Percentiles rank a stretch among this genome's conserved stretches.
Evolutionary conservation across 2,888 invertebrate species (phyloP).

Genomic region (Saturnia japonica): DNA sequence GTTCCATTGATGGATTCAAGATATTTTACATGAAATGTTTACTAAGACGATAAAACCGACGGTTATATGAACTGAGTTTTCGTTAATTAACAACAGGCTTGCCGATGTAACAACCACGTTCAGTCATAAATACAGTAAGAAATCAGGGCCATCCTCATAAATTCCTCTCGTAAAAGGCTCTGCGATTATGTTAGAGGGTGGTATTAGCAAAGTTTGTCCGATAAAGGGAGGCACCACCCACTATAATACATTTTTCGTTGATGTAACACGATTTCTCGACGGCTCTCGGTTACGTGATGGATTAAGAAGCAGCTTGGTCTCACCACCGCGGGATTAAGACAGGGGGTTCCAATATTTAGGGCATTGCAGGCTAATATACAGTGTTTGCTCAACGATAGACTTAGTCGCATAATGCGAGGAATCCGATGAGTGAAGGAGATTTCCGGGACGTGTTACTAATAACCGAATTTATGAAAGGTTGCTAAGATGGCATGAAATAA

Average conservation of each 20-base stretch:
- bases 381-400: constrained; percentile 75
- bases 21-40: background rate
- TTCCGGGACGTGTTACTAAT: constrained; percentile 21
- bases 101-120: constrained; percentile 72
- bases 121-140: constrained; percentile 78
- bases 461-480: constrained; percentile 4
- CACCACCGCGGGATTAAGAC: constrained; percentile 75
- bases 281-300: constrained; percentile 82
- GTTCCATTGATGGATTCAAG: background rate
- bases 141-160: constrained; percentile 81
- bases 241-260: constrained; percentile 83
- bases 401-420: constrained; percentile 59
- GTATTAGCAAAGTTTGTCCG: constrained; percentile 83
- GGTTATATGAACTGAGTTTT: constrained; percentile 37
- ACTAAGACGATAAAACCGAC: background rate
- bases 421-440: constrained; percentile 44
- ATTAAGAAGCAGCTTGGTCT: constrained; percentile 78
- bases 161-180: constrained; percentile 82
- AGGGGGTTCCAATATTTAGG: constrained; percentile 74
- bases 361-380: constrained; percentile 75
- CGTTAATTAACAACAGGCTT: constrained; percentile 70
- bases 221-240: constrained; percentile 65
- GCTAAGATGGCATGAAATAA: background rate
- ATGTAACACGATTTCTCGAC: constrained; percentile 83
- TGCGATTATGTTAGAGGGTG: constrained; percentile 81